Evolutionary conservation across 2,888 invertebrate genomes (phyloP).

Genomic region (Zaprionus bogoriensis): DNA sequence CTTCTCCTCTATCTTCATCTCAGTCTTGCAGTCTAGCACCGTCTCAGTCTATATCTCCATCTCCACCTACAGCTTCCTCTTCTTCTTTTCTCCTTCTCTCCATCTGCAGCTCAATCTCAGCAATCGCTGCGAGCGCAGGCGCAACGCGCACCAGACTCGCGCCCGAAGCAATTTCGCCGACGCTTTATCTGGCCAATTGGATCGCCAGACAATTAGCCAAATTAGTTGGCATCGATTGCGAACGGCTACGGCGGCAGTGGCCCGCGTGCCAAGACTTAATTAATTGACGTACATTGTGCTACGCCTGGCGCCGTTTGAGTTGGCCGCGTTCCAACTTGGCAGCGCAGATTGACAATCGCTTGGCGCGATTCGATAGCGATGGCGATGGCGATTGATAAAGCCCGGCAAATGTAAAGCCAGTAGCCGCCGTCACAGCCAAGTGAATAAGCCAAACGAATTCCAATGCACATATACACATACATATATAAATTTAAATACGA

Average conservation of each 20-base stretch:
- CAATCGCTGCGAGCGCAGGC: slow-evolving; percentile 57
- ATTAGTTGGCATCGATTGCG: slow-evolving; percentile 59
- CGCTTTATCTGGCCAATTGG: slow-evolving; percentile 48
- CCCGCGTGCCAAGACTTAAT: slow-evolving; percentile 65
- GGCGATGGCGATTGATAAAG: slow-evolving; percentile 42
- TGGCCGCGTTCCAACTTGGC: slow-evolving; percentile 74
- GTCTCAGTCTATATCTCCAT: too few relatives aligned
- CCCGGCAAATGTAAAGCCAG: slow-evolving; percentile 23
- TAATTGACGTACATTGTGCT: slow-evolving; percentile 73
- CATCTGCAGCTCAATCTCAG: background rate
- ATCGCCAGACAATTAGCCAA: slow-evolving; percentile 71
- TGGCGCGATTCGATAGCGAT: slow-evolving; percentile 30
- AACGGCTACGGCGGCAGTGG: slow-evolving; percentile 1
- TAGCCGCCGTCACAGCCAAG: slow-evolving; percentile 15
- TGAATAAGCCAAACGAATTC: background rate
- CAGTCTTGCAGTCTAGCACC: too few relatives aligned
- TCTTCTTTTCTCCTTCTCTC: too few relatives aligned
- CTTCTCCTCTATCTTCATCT: too few relatives aligned
- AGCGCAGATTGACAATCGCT: slow-evolving; percentile 40
- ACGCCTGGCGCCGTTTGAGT: slow-evolving; percentile 48
- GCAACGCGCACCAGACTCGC: slow-evolving; percentile 32
- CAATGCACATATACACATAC: too few relatives aligned
- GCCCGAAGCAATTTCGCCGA: slow-evolving; percentile 14
- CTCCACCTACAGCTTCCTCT: too few relatives aligned
- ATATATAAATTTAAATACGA: background rate